A percentile compares a stretch with the other conserved stretches of the same genome.
Evolutionary conservation across 2,888 invertebrate species (phyloP).

Genomic region (Mylabris sibirica): DNA sequence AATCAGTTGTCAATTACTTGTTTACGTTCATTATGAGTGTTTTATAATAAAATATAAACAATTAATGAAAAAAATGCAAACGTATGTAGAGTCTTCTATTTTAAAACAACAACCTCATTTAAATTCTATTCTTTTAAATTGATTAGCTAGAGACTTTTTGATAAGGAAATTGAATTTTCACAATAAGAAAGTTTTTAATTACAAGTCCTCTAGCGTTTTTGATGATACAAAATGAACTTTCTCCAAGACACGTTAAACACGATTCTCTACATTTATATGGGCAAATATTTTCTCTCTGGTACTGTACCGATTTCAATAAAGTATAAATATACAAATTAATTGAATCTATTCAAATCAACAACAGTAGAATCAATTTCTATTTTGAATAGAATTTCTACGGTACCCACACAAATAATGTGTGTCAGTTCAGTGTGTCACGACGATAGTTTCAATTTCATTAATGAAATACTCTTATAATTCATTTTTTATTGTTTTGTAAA

Average conservation of each 20-base stretch:
- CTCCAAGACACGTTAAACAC: neutral
- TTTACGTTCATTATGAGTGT: neutral
- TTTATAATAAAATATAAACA: neutral
- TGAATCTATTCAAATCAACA: neutral
- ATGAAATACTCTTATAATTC: neutral
- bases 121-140: neutral
- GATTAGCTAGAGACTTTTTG: neutral
- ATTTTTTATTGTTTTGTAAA: neutral
- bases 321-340: too few relatives aligned
- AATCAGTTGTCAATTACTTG: neutral
- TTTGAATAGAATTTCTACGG: neutral
- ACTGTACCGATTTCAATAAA: neutral
- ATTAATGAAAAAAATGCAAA: neutral
- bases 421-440: constrained; percentile 41
- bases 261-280: neutral
- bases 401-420: constrained; percentile 25
- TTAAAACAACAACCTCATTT: neutral
- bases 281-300: too few relatives aligned
- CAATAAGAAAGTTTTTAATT: neutral
- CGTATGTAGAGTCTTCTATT: neutral
- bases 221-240: neutral
- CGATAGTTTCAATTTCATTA: constrained; percentile 16
- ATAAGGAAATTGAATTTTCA: neutral
- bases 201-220: neutral
- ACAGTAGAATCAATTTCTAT: neutral